Evolutionary conservation across 1,140 invertebrate species (phyloP), one percentile per base, ranked within the genome.

Genomic region (Arctopsyche grandis): DNA sequence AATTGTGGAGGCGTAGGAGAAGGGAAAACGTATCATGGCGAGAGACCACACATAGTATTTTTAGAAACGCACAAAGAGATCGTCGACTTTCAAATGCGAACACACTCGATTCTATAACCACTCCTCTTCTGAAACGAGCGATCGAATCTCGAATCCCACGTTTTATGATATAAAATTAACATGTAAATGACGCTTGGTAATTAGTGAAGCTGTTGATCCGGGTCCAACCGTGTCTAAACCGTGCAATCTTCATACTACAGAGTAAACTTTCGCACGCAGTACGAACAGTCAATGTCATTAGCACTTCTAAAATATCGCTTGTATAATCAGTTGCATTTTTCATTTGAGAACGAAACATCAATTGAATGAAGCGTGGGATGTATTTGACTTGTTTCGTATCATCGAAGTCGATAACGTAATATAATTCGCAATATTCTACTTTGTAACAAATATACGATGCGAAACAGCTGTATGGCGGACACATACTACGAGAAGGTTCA

Each of bases 171-270:
- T 60, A 19, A 60, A 60, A 21, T 60, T 21, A 26, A 26, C 63
- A 14, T 66, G 58, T 60, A 60, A 60, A 66, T 4, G 19, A 22
- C n/a, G 63, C n/a, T 26, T 12, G 12, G 63, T 24, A 26, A 66
- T 66, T 66, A 66, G 63, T 10, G 10, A 26, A 66, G 63, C 21
- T 24, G 56, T 60, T 60, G 63, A 66, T 26, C 63, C 63, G 21
- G 10, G 21, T 66, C 24, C 10, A 66, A 3, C 22, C 10, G 12
- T 3, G 21, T 24, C 7, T 66, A n/a, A 66, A 52, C 3, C 48
- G 3, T 52, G 48, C 48, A 52, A 52, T 52, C 12, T 38, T 52
- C 10, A 52, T 52, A 52, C 48, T 16, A 52, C 1, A 52, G 12
- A 52, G 16, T 12, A 3, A 10, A 14, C 3, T 52, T 52, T 52